Base-by-base conservation (phyloP, 2,113 vertebrate species). In the Carettochelys insculpta region DNA sequence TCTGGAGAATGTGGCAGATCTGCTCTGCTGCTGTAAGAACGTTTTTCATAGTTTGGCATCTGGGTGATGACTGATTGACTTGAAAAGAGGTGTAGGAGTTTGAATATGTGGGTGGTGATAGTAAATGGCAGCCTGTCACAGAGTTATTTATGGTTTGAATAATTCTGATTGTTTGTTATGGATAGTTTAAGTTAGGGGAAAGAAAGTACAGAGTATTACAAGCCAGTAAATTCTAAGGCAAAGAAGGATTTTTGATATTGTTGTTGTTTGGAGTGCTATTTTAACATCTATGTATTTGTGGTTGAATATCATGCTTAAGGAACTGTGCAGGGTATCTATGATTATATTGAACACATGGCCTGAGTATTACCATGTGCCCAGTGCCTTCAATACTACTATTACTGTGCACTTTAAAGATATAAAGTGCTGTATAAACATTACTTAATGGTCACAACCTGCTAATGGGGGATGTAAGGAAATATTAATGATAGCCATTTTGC, bases 391-490 rank as follows among this genome's bases (percentile, higher is more conserved):
- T 88, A 80, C 75, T 94, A 48, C 75, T 82, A 94, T 71, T 75
- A 89, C 80, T 94, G 95, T 95, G 92, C 91, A 92, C 61, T 92
- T 84, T 90, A 85, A 78, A 90, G n/a, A 24, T 82, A 68, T 92
- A 86, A 95, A 95, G 91, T 97, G 25, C 84, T 90, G 7, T 43
- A 73, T 38, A 41, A 71, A 71, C 65, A 22, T 41, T 41, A 71
- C 56, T 71, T 71, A 71, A 71, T 52, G 85, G 91, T 86, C 68
- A 97, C 94, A 95, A 95, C 93, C 86, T 90, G 94, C 91, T 96
- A 96, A 78, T 4, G 12, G 34, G 12, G n/a, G 75, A 95, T 89
- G 68, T 38, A 73, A 73, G 68, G 38, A 10, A 38, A 41, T 43
- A 71, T 24, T 71, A 71, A 25, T 71, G 41, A 38, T 43, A 71